Evolutionary conservation across 2,888 invertebrate genomes (phyloP), one percentile per base, ranked within the genome.

Genomic region (Augochlorella aurata): DNA sequence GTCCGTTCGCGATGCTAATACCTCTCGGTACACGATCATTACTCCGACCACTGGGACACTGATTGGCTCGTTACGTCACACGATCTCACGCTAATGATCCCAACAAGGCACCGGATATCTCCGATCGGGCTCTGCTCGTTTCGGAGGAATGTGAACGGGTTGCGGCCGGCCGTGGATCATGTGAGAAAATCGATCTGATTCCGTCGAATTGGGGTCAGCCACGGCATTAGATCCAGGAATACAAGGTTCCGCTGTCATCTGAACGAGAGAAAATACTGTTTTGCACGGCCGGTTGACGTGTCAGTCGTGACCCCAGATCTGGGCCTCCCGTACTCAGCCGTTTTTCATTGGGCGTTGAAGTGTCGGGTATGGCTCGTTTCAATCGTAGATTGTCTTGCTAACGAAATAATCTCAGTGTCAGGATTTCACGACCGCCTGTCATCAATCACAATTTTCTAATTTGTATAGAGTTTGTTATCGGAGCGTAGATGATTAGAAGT

Each of bases 31-130:
- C 91, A 90, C 89, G 91, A 91, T 91, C 91, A 90, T 92, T 91
- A 90, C 90, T 88, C 84, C 86, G 88, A 88, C 88, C 89, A 87
- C 80, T 87, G 88, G 86, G 91, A 91, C 90, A 91, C 90, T 89
- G 91, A 92, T 92, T 90, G 91, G 90, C 87, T 91, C 92, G 91
- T 93, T 92, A 92, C 92, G 93, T 93, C 92, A 93, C 91, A 91
- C 90, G 90, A 92, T 92, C 91, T 91, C 89, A 90, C 90, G 88
- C 92, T 93, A 93, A 93, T 93, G 93, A 93, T 91, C 90, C 90
- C 90, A 89, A 90, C 90, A 91, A 92, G 92, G 89, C 88, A 90
- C 89, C 91, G 90, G 91, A 92, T 91, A 92, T 92, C 90, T 91
- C 70, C 84, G 88, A 91, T 92, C 91, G 82, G 29, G 54, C 14